Base-by-base conservation (phyloP, 1,140 invertebrate genomes). In the Phocides pigmalion region DNA sequence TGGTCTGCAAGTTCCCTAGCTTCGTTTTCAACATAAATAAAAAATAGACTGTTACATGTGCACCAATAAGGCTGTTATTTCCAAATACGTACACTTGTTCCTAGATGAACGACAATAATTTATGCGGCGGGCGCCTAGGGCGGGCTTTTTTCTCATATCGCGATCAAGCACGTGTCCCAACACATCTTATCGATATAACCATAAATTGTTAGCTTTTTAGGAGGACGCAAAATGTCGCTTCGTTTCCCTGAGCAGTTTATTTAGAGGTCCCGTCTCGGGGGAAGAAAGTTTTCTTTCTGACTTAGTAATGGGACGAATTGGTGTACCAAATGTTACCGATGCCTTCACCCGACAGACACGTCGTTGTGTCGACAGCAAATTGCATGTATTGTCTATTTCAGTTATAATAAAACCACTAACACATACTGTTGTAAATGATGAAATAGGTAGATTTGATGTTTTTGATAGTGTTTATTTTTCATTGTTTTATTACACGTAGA, bases 151-250 rank as follows among this genome's bases (percentile, higher is more conserved):
- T 70, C 64, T 32, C 49, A 25, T 73, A 75, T 73, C 71, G 39
- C 66, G 70, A 71, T 74, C 58, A 44, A 73, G 56, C 74, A 74
- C 69, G 75, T 74, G 70, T 73, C 66, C 50, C 35, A 37, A 66
- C 68, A 51, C 73, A 74, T 77, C 77, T 82, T 82, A 82, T 80
- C 78, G 69, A 72, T 73, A 70, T 70, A 71, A 70, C 72, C 77
- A 79, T 82, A 82, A 82, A 82, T 82, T 75, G 68, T 82, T 63
- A 62, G 66, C 66, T 62, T 73, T 70, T 68, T 75, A 53, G 68
- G 53, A 61, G 54, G 39, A 56, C 63, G n/a, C 54, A 56, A 49
- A 41, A 44, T 32, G 22, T 35, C 20, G 32, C 59, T 35, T 39
- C 42, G 41, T 25, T 20, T 39, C 51, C 37, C 32, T 46, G 22